Conservation (phyloP, 1,140 invertebrate species). For the Muscidifurax raptorellus region DNA sequence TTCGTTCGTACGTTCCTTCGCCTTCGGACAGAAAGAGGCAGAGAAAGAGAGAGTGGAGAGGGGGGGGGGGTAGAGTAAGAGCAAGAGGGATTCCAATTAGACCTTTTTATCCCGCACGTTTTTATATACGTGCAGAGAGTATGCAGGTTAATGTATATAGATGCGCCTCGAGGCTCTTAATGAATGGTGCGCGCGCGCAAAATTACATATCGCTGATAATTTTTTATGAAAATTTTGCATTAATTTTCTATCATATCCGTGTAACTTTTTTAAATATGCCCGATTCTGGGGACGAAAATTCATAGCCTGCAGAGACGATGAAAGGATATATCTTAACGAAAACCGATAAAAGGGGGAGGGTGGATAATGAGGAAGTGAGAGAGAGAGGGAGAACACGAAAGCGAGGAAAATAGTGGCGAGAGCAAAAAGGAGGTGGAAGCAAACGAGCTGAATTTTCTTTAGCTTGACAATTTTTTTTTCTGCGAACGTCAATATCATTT, state of each 20-base stretch:
- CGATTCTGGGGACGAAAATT: background rate
- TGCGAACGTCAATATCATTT: background rate
- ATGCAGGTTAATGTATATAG: too few species aligned
- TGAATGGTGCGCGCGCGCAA: background rate
- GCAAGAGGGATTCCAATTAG: slow-evolving; percentile 18
- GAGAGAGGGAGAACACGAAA: background rate
- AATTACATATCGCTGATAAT: background rate
- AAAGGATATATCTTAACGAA: background rate
- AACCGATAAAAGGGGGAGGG: background rate
- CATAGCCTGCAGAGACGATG: background rate
- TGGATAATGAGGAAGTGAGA: background rate
- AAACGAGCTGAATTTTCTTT: background rate
- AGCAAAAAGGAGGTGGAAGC: background rate
- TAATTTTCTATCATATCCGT: too few species aligned
- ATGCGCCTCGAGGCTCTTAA: background rate
- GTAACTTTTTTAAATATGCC: too few species aligned
- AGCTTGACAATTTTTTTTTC: background rate
- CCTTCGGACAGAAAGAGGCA: background rate
- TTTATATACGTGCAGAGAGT: background rate
- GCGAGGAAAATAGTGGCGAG: background rate
- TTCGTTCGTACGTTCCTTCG: background rate
- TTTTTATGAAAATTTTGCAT: background rate
- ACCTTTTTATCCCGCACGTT: background rate
- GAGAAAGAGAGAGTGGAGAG: background rate
- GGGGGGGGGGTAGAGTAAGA: background rate